Evolutionary conservation across 92 coral and sea anemone species (phyloP).

Genomic region (Nematostella vectensis): DNA sequence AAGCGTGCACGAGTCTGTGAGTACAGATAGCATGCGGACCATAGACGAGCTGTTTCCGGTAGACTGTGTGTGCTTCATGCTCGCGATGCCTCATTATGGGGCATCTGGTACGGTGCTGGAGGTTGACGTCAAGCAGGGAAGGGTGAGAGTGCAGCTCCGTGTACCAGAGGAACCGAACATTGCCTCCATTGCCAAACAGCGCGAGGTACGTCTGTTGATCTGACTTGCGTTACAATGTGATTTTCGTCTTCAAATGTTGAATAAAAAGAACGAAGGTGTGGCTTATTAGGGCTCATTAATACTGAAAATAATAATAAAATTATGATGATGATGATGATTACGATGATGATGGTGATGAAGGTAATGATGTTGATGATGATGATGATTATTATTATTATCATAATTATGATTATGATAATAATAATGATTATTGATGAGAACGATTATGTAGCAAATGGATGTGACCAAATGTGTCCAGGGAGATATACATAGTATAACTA

Average conservation of each 20-base stretch:
- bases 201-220: slow-evolving; percentile 34
- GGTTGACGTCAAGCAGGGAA: slow-evolving; percentile 82
- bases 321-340: no score
- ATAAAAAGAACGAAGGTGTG: background rate
- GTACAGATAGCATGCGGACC: slow-evolving; percentile 40
- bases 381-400: no score
- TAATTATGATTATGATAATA: no score
- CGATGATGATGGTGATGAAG: no score
- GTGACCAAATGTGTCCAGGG: no score
- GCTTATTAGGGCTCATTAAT: no score
- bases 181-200: slow-evolving; percentile 38
- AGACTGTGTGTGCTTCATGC: slow-evolving; percentile 81
- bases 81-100: slow-evolving; percentile 89
- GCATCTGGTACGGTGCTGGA: slow-evolving; percentile 85
- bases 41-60: slow-evolving; percentile 85
- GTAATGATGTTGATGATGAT: no score
- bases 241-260: background rate
- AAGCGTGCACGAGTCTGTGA: slow-evolving; percentile 55
- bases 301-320: no score
- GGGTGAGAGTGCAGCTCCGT: slow-evolving; percentile 84
- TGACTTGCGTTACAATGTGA: background rate
- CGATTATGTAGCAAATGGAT: no score
- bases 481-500: no score
- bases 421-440: no score
- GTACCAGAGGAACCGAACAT: slow-evolving; percentile 83